Percentiles rank a stretch among this genome's conserved stretches.
phyloP scores from a whole-genome alignment of 1,140 invertebrate genomes.

The Oncopeltus fasciatus region DNA sequence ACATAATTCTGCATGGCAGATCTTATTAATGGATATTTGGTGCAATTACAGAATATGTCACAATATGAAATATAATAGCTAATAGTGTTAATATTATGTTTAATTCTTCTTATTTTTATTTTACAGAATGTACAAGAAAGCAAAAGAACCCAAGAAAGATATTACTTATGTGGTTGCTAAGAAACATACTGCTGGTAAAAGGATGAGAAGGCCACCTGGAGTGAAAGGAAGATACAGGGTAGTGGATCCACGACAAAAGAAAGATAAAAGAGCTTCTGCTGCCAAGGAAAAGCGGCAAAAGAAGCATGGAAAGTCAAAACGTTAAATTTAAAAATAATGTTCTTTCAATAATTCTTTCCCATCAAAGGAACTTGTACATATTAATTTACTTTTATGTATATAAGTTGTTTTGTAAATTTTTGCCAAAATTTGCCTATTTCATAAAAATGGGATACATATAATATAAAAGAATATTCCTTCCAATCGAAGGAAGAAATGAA shows the following conservation, averaged over 20 bases:
- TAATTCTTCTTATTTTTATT: no score
- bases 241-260: slow-evolving; percentile 92
- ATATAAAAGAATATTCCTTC: neutral
- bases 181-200: slow-evolving; percentile 65
- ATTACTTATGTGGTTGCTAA: slow-evolving; percentile 90
- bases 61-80: no score
- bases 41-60: no score
- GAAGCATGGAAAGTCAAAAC: slow-evolving; percentile 18
- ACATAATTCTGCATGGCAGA: no score
- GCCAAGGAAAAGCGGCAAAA: slow-evolving; percentile 17
- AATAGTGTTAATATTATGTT: no score
- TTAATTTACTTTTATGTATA: neutral
- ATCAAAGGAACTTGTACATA: neutral
- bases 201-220: slow-evolving; percentile 61
- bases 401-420: neutral
- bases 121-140: slow-evolving; percentile 82
- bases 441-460: neutral
- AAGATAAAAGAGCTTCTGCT: slow-evolving; percentile 43
- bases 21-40: no score
- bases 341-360: neutral
- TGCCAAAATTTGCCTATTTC: neutral
- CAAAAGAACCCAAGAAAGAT: slow-evolving; percentile 68
- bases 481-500: no score
- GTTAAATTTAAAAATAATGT: neutral
- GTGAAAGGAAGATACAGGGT: slow-evolving; percentile 86